Conservation (phyloP, 2,888 invertebrate species). For the Dynastes grantii region DNA sequence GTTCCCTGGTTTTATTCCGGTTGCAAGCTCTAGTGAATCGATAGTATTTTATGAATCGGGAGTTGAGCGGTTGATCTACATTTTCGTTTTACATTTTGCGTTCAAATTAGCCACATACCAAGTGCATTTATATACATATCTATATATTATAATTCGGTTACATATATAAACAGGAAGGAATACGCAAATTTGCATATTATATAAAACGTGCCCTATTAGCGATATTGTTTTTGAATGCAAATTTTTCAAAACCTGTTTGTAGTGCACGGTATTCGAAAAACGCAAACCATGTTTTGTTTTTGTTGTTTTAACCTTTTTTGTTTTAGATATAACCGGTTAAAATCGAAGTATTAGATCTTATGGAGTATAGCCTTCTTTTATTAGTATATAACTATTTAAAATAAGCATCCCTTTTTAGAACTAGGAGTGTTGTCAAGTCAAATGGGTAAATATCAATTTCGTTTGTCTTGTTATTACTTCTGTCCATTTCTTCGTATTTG, state of each 20-base stretch:
- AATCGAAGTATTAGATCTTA: too few relatives aligned
- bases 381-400: too few relatives aligned
- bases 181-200: conserved; percentile 33
- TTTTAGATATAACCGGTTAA: too few relatives aligned
- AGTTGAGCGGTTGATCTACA: neutral
- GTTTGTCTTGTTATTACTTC: too few relatives aligned
- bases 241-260: conserved; percentile 38
- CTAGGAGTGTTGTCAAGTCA: too few relatives aligned
- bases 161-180: neutral
- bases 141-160: conserved; percentile 3
- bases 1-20: neutral
- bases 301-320: too few relatives aligned
- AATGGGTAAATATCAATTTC: too few relatives aligned
- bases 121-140: neutral
- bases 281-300: too few relatives aligned
- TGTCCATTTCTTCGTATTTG: too few relatives aligned
- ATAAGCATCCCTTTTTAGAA: too few relatives aligned
- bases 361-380: too few relatives aligned
- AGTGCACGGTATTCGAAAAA: neutral
- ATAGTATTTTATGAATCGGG: neutral
- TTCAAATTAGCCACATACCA: neutral
- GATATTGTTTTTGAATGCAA: conserved; percentile 40
- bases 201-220: conserved; percentile 27
- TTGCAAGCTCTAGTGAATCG: neutral
- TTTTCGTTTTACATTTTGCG: neutral